Conservation (phyloP, 2,888 invertebrate genomes). For the Pollenia amentaria region DNA sequence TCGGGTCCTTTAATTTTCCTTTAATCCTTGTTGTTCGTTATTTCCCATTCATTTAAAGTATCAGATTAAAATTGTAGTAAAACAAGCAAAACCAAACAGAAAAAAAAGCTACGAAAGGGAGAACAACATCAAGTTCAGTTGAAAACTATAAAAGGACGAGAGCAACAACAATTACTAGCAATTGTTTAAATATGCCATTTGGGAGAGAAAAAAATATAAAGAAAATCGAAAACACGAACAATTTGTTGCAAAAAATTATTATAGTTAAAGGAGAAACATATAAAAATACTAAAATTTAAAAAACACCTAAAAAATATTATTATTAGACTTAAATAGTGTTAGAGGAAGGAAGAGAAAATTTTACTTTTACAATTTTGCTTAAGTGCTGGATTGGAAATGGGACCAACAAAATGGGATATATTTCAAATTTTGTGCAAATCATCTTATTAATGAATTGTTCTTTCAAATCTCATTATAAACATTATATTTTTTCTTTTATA, state of each 20-base stretch:
- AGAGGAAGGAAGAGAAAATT: too few relatives aligned
- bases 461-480: too few relatives aligned
- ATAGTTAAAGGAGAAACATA: conserved; percentile 18
- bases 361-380: too few relatives aligned
- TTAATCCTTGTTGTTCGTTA: background rate
- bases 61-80: conserved; percentile 4
- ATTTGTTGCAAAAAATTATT: conserved; percentile 62
- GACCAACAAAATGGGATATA: too few relatives aligned
- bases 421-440: too few relatives aligned
- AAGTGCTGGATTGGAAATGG: too few relatives aligned
- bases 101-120: conserved; percentile 35
- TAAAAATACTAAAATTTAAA: too few relatives aligned
- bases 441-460: too few relatives aligned
- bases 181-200: conserved; percentile 48
- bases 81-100: background rate
- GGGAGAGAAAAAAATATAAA: background rate
- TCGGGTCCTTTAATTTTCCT: background rate
- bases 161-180: conserved; percentile 38
- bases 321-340: too few relatives aligned
- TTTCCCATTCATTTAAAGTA: background rate
- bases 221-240: background rate
- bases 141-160: background rate
- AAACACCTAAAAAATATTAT: too few relatives aligned
- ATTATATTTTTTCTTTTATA: too few relatives aligned
- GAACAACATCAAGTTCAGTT: conserved; percentile 47